Evolutionary conservation across 53 echinoderm and acorn worm genomes (phyloP).

Genomic region (Holothuria leucospilota): DNA sequence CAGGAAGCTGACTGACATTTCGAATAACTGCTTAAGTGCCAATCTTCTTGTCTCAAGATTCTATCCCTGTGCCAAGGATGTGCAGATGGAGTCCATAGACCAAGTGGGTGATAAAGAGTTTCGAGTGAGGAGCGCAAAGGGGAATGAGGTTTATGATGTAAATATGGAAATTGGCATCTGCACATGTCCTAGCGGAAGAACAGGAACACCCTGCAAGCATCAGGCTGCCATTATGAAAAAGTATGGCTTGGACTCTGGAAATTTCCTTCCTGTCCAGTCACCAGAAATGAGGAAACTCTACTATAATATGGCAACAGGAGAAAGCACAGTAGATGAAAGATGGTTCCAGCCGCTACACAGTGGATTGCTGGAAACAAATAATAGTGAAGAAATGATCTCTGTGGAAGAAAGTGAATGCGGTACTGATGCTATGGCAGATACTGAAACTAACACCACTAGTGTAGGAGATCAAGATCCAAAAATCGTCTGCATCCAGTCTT

Average conservation of each 20-base stretch:
- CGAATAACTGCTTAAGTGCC: constrained; percentile 23
- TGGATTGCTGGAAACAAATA: constrained; percentile 11
- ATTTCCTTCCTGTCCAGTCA: constrained; percentile 60
- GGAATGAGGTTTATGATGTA: constrained; percentile 35
- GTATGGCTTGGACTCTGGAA: constrained; percentile 48
- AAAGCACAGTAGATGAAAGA: not conserved
- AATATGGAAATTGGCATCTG: constrained; percentile 52
- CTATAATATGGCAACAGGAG: constrained; percentile 55
- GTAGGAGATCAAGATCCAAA: constrained; percentile 16
- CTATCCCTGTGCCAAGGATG: constrained; percentile 12
- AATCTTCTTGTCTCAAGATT: not conserved
- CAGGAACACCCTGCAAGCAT: constrained; percentile 69
- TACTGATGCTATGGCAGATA: not conserved
- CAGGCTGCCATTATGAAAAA: constrained; percentile 59
- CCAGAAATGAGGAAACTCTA: constrained; percentile 47
- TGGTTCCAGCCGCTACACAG: constrained; percentile 25
- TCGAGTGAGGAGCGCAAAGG: constrained; percentile 11
- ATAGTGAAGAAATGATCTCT: not conserved
- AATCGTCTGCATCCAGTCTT: not conserved
- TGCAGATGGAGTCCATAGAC: not conserved
- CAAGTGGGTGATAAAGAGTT: constrained; percentile 24
- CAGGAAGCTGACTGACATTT: constrained; percentile 50
- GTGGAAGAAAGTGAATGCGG: not conserved
- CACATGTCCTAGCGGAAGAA: constrained; percentile 62
- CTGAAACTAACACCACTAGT: not conserved